Evolutionary conservation across 2,888 invertebrate species (phyloP).

Genomic region (Agrochola litura): DNA sequence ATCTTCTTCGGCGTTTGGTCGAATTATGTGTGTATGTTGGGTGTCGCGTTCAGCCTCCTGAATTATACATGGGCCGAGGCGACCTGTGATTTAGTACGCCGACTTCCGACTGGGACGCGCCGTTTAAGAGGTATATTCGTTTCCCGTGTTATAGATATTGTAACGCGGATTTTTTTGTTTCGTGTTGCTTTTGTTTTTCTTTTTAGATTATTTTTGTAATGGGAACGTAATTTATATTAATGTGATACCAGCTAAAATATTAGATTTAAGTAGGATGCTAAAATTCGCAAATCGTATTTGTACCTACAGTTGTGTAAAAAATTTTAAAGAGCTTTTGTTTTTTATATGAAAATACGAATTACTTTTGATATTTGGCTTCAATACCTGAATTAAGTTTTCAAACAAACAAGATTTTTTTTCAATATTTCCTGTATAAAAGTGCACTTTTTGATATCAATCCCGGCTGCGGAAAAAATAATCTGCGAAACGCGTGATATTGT

Average conservation of each 20-base stretch:
- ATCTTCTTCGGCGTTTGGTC: slow-evolving; percentile 84
- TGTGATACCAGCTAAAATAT: slow-evolving; percentile 14
- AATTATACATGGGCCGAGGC: slow-evolving; percentile 86
- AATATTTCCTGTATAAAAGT: slow-evolving; percentile 29
- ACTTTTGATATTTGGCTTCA: neutral
- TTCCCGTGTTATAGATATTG: slow-evolving; percentile 76
- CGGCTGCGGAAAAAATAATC: slow-evolving; percentile 42
- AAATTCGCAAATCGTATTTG: neutral
- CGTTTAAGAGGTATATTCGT: slow-evolving; percentile 82
- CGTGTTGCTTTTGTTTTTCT: slow-evolving; percentile 45
- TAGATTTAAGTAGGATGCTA: neutral
- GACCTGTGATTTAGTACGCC: slow-evolving; percentile 86
- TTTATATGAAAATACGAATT: too few species aligned
- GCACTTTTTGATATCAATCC: slow-evolving; percentile 52
- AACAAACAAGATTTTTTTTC: slow-evolving; percentile 16
- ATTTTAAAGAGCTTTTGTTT: neutral
- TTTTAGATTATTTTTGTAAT: slow-evolving; percentile 25
- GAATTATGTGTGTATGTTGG: slow-evolving; percentile 80
- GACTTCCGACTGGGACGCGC: slow-evolving; percentile 77
- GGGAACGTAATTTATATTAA: slow-evolving; percentile 25
- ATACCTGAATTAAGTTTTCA: slow-evolving; percentile 14
- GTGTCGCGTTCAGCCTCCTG: slow-evolving; percentile 84
- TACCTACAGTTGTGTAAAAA: neutral
- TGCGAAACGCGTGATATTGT: slow-evolving; percentile 52
- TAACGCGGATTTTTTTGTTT: slow-evolving; percentile 67